Conservation (phyloP, 2,888 invertebrate genomes). For the Chirona hameri region DNA sequence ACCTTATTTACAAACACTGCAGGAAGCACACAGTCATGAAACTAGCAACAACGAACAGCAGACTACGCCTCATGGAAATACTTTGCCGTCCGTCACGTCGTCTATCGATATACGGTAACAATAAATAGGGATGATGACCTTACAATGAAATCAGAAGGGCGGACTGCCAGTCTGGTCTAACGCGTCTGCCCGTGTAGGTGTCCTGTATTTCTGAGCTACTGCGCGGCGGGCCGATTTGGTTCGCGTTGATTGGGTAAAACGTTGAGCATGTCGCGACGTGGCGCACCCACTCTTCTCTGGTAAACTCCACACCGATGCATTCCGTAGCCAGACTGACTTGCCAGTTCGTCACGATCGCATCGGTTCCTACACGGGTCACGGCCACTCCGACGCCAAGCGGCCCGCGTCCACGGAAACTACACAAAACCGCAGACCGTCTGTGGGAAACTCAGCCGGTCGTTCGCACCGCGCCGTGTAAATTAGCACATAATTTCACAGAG, state of each 20-base stretch:
- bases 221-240: neutral
- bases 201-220: neutral
- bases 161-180: neutral
- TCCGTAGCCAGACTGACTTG: too few relatives aligned
- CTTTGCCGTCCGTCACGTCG: neutral
- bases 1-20: conserved; percentile 12
- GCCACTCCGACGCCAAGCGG: too few relatives aligned
- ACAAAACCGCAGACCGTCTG: too few relatives aligned
- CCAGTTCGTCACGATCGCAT: too few relatives aligned
- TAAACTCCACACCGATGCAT: neutral
- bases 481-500: too few relatives aligned
- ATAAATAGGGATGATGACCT: conserved; percentile 13
- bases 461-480: too few relatives aligned
- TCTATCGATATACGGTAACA: neutral
- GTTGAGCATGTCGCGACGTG: neutral
- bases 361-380: too few relatives aligned
- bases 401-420: too few relatives aligned
- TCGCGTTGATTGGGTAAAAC: neutral
- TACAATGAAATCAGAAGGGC: neutral
- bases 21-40: conserved; percentile 3
- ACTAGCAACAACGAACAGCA: conserved; percentile 23
- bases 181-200: neutral
- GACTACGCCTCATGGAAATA: neutral
- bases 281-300: neutral
- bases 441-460: too few relatives aligned